phyloP scores from a whole-genome alignment of 2,113 vertebrate species.

The Paracanthobrama guichenoti region DNA sequence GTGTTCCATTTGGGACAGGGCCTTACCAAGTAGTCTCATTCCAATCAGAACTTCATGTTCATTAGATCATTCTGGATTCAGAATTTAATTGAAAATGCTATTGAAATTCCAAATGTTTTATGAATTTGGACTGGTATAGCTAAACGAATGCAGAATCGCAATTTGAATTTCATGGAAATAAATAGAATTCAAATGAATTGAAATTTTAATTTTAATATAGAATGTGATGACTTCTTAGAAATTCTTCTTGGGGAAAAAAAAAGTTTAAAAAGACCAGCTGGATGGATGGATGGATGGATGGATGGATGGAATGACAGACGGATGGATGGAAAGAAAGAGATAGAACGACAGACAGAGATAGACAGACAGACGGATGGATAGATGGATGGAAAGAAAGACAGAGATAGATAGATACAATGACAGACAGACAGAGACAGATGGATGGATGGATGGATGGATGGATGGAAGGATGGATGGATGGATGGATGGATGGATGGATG shows the following conservation, averaged over 20 bases:
- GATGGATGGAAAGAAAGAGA: neutral
- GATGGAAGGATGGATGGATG: neutral
- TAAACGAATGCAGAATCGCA: neutral
- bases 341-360: too few species aligned
- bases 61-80: neutral
- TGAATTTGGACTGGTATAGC: neutral
- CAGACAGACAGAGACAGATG: neutral
- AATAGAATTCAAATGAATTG: neutral
- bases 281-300: neutral
- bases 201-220: neutral
- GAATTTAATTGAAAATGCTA: neutral
- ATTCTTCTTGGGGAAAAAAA: neutral
- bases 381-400: neutral
- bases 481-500: too few species aligned
- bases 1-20: neutral
- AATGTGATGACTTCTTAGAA: neutral
- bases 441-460: neutral
- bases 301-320: neutral
- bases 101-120: neutral
- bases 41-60: neutral
- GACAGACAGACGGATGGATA: accelerated
- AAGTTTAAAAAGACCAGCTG: neutral
- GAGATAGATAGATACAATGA: neutral
- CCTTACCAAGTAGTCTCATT: neutral
- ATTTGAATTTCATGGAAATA: neutral